Evolutionary conservation across 2,888 invertebrate species (phyloP).

Genomic region (Resseliella maxima): DNA sequence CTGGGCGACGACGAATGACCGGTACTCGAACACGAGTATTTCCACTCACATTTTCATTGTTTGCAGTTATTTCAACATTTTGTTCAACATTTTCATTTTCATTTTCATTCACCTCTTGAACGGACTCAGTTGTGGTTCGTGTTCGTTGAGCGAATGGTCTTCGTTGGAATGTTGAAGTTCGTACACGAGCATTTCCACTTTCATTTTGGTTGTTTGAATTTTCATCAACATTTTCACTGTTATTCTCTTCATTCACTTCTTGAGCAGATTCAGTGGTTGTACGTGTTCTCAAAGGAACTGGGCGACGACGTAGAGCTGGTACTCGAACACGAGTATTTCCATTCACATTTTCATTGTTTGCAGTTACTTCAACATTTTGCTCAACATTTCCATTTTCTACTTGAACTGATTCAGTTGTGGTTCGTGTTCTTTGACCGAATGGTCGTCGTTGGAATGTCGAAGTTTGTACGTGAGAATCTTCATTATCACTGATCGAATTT

Average conservation of each 20-base stretch:
- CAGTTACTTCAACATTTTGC: constrained; percentile 56
- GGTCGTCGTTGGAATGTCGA: too few species aligned
- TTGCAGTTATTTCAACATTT: too few species aligned
- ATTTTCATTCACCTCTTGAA: constrained; percentile 47
- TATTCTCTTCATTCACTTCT: background rate
- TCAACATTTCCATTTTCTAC: constrained; percentile 45
- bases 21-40: constrained; percentile 1
- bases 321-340: constrained; percentile 7
- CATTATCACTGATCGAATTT: constrained; percentile 37
- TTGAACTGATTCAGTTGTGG: background rate
- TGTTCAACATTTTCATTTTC: constrained; percentile 57
- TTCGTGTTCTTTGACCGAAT: constrained; percentile 30
- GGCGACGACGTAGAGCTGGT: background rate
- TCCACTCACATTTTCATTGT: constrained; percentile 52
- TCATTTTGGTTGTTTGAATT: background rate
- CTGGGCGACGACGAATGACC: background rate
- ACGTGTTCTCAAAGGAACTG: background rate
- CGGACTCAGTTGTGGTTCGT: background rate
- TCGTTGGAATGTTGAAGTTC: too few species aligned
- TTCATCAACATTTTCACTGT: background rate
- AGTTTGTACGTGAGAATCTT: too few species aligned
- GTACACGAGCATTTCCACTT: too few species aligned
- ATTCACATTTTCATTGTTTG: constrained; percentile 11
- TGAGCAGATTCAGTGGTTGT: background rate
- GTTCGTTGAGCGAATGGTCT: too few species aligned